Conservation (phyloP, 2,888 invertebrate species). For the Stenolophus ochropezus region DNA sequence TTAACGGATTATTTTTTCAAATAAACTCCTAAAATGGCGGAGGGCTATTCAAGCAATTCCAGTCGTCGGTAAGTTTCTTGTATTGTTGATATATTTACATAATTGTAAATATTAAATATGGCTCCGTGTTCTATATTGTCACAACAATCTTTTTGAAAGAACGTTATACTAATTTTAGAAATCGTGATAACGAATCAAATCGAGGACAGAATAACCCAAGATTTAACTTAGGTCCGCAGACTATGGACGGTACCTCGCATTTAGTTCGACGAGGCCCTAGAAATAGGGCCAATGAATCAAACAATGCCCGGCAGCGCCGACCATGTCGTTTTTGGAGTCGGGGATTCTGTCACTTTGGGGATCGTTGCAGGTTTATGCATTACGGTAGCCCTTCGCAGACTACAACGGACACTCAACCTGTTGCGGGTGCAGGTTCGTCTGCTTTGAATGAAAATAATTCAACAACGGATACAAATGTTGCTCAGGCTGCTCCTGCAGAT, state of each 20-base stretch:
- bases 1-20: background rate
- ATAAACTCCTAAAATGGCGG: conserved; percentile 56
- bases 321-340: conserved; percentile 58
- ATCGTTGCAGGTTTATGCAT: conserved; percentile 57
- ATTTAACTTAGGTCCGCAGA: conserved; percentile 2
- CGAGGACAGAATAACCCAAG: conserved; percentile 25
- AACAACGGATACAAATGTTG: background rate
- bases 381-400: background rate
- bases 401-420: background rate
- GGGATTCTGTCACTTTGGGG: conserved; percentile 58
- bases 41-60: conserved; percentile 44
- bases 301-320: background rate
- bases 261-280: conserved; percentile 31
- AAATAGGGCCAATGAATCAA: background rate
- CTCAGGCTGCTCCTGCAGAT: background rate
- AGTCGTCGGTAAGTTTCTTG: conserved; percentile 46
- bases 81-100: background rate
- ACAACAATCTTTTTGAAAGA: background rate
- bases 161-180: conserved; percentile 24
- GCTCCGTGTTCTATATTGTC: background rate
- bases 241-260: conserved; percentile 7
- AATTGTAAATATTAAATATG: background rate
- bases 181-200: background rate
- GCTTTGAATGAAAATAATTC: background rate
- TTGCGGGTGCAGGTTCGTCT: conserved; percentile 27